Conservation (phyloP, 2,113 vertebrate species). For the Accipiter cooperii region DNA sequence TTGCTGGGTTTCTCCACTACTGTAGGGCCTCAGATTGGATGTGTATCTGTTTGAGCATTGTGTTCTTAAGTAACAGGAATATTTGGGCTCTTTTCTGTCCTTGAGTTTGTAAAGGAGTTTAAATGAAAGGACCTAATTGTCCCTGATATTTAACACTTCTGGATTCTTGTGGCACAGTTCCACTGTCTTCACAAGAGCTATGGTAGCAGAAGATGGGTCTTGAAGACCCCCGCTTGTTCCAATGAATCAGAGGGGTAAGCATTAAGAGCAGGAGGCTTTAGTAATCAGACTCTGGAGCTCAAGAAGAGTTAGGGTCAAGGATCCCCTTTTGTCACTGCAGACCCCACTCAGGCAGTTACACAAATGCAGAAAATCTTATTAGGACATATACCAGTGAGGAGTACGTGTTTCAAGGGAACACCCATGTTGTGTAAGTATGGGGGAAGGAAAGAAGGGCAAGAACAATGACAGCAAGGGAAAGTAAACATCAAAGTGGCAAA, state of each 20-base stretch:
- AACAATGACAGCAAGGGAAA: background rate
- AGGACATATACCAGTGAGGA: background rate
- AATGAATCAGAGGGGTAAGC: background rate
- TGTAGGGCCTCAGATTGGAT: background rate
- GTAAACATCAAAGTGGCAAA: background rate
- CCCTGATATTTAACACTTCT: background rate
- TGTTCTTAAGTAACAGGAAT: background rate
- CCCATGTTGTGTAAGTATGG: background rate
- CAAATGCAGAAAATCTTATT: background rate
- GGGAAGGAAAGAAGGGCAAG: background rate
- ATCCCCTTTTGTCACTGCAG: background rate
- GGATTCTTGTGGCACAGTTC: background rate
- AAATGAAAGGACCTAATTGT: background rate
- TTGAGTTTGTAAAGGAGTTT: background rate
- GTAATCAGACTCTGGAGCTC: background rate
- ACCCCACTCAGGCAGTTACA: background rate
- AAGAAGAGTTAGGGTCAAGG: background rate
- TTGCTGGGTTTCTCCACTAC: background rate
- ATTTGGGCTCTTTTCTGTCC: background rate
- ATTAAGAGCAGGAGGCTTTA: background rate
- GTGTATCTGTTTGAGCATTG: background rate
- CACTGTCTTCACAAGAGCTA: background rate
- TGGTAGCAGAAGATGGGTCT: background rate
- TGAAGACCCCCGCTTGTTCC: accelerated
- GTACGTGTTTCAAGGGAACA: background rate